A percentile compares a stretch with the other conserved stretches of the same genome.
Evolutionary conservation across 35 echinoderm and acorn worm genomes (phyloP).

Genomic region (Ptychodera flava): DNA sequence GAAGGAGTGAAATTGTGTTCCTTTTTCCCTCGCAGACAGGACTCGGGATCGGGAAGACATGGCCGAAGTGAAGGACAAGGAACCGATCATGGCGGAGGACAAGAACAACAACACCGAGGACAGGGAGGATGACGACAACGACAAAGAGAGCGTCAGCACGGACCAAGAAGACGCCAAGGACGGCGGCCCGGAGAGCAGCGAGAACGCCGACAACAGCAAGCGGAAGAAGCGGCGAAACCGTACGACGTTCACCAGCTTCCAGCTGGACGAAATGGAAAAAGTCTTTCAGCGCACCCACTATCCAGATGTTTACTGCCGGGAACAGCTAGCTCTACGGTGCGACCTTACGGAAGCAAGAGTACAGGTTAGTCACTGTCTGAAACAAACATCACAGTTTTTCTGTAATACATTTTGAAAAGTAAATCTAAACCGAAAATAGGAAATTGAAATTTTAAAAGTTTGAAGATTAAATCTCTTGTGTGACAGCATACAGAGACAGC

Average conservation of each 20-base stretch:
- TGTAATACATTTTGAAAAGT: too few species aligned
- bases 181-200: background rate
- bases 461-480: too few species aligned
- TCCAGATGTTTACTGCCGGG: constrained; percentile 91
- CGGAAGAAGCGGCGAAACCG: constrained; percentile 92
- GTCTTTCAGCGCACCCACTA: constrained; percentile 97
- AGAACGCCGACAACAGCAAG: constrained; percentile 62
- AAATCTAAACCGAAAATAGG: too few species aligned
- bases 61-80: background rate
- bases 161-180: background rate
- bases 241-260: constrained; percentile 97
- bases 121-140: background rate
- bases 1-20: too few species aligned
- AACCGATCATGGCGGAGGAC: background rate
- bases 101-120: background rate
- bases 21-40: too few species aligned
- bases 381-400: too few species aligned
- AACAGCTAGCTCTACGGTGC: constrained; percentile 87
- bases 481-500: too few species aligned
- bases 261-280: constrained; percentile 97
- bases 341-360: constrained; percentile 95
- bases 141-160: background rate
- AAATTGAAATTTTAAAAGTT: too few species aligned
- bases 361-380: constrained; percentile 97
- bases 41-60: too few species aligned